Evolutionary conservation across 2,113 vertebrate genomes (phyloP), one percentile per base, ranked within the genome.

Genomic region (Gracilinanus agilis): DNA sequence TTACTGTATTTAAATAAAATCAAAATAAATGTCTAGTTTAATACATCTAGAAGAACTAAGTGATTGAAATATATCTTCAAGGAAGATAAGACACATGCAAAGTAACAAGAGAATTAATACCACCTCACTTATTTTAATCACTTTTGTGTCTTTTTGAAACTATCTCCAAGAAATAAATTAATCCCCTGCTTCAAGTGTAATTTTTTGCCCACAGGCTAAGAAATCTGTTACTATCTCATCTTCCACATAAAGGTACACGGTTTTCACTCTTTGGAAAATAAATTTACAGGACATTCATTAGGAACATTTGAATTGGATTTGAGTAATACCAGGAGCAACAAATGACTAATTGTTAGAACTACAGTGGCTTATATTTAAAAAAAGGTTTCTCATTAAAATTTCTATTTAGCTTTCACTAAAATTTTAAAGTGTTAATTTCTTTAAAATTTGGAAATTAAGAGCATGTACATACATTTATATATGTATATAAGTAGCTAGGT

Each of bases 141-240:
- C 67, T 40, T 83, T 83, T 40, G n/a, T 40, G n/a, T 83, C 19
- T 83, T 19, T 8, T 8, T 40, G 34, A 40, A 83, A 83, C 67
- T 40, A 40, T 83, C 19, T n/a, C 13, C 67, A 40, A 40, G 67
- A 21, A 8, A 40, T 7, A 83, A 83, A 83, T 40, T 34, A 34
- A 40, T 83, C n/a, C n/a, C 2, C 34, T 23, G 40, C 16, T 83
- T 34, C 67, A 83, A 83, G 34, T 40, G n/a, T 83, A n/a, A 40
- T 83, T 40, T 83, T 40, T n/a, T 9, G 0, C 34, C 5, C 61
- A 75, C 12, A 95, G 92, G 75, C 94, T 93, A 25, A 90, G 83
- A 97, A 93, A 90, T 88, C 44, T 93, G 67, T 95, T 90, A 92
- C 92, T 95, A 75, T 96, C 89, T 90, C 93, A 94, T 94, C 94